Base-by-base conservation (phyloP, 2,113 vertebrate species). In the Xiphophorus couchianus region DNA sequence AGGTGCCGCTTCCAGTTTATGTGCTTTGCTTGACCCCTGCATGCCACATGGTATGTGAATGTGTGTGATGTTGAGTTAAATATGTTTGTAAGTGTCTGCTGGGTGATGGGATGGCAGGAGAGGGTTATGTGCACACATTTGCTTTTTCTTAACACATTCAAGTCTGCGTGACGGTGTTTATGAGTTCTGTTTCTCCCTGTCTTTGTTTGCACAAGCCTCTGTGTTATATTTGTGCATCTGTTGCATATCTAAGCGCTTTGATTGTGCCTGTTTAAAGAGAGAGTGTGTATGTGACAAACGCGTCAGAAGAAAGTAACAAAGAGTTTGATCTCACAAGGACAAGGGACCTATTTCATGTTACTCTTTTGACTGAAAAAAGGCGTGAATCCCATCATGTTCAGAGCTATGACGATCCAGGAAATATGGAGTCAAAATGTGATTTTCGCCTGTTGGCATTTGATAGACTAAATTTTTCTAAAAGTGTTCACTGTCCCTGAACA, bases 1-100 rank as follows among this genome's bases (percentile, higher is more conserved):
- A 90, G 87, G 85, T 83, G 89, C 86, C 76, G 76, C 89, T 85
- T 91, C 90, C 86, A 90, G 87, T 93, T 93, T 86, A 93, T 90
- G 89, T 86, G 91, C 80, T 82, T 64, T 83, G 85, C 88, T 82
- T 90, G 91, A 91, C 87, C 88, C 75, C 82, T 69, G 31, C 81
- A 86, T 87, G 81, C 88, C 82, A 79, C 85, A 86, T 84, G 69
- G 51, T 87, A 78, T 85, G 73, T 74, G 76, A 80, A 81, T 85
- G 78, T 88, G 83, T 89, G 84, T 84, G 76, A 81, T 82, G 77
- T 69, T 66, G 69, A 68, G 76, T 75, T 72, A n/a, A 74, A 71
- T 80, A 39, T 81, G 76, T 77, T 71, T 64, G 29, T 73, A 73
- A 84, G 75, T 85, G 73, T 66, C 27, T 54, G 76, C 39, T 15